Evolutionary conservation across 2,797 vertebrate species (phyloP).

Genomic region (Oreochromis grahami): DNA sequence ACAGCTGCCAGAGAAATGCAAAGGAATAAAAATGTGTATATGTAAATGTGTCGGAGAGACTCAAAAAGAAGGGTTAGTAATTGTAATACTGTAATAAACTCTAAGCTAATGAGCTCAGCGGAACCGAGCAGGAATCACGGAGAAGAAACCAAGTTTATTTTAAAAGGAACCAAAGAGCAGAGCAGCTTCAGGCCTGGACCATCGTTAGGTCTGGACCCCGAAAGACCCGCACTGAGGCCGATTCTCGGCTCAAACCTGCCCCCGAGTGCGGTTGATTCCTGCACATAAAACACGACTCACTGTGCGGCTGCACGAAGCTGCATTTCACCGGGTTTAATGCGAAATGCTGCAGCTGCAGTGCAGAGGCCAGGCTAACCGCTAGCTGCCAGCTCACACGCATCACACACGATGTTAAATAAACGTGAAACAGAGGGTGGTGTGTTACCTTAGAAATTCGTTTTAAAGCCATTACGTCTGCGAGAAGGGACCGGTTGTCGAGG

Average conservation of each 20-base stretch:
- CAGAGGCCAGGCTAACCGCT: neutral
- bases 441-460: conserved; percentile 81
- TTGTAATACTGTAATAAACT: neutral
- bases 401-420: neutral
- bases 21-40: neutral
- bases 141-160: neutral
- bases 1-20: neutral
- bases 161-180: neutral
- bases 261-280: neutral
- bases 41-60: neutral
- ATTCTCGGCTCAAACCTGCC: neutral
- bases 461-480: conserved; percentile 72
- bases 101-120: neutral
- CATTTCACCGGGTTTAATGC: neutral
- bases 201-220: neutral
- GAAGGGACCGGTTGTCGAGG: conserved; percentile 42
- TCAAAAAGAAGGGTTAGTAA: neutral
- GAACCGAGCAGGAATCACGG: neutral
- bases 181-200: neutral
- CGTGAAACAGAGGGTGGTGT: neutral
- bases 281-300: neutral
- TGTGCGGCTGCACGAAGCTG: neutral
- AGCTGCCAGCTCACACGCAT: neutral
- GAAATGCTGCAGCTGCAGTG: neutral
- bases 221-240: neutral